Evolutionary conservation across 2,113 vertebrate genomes (phyloP), one percentile per base, ranked within the genome.

Genomic region (Panurus biarmicus): DNA sequence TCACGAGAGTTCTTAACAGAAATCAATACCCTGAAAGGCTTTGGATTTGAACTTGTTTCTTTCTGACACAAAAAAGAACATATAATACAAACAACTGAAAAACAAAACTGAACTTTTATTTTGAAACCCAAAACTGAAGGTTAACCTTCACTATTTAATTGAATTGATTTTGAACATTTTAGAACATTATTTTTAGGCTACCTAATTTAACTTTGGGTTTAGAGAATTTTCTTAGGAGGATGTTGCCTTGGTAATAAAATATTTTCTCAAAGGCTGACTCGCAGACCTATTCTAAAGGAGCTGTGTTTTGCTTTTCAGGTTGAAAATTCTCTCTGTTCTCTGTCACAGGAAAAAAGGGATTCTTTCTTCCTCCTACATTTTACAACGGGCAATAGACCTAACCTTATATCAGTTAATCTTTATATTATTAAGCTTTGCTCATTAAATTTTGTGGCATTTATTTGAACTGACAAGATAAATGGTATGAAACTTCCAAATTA

Each of bases 391-490:
- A 86, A 66, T 11, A 89, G 35, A 82, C 12, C 21, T 88, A 83
- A 74, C 82, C 57, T 84, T 35, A 84, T 64, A 86, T 85, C 47
- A 80, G 38, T 90, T 92, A 66, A 93, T 58, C 64, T 62, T 69
- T 50, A 22, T 64, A 83, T 71, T 85, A 75, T 60, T 74, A 84
- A 58, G 24, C 25, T 88, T 92, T 58, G n/a, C 28, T 91, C 77
- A 87, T 82, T 94, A 73, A n/a, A 77, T 93, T 94, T 96, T 54
- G 65, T n/a, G 53, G 35, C 54, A 89, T 72, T 83, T 96, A 92
- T 54, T 91, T 94, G 57, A 92, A 84, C 77, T 66, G 92, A 77
- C n/a, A 87, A 90, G 93, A 90, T 36, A 77, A 90, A 90, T 74
- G 9, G 84, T 45, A 42, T 76, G 26, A 67, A 96, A 64, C 25